Percentiles rank a stretch among this genome's conserved stretches.
Conservation (phyloP, 2,888 invertebrate species). For the Metacarcinus magister region DNA sequence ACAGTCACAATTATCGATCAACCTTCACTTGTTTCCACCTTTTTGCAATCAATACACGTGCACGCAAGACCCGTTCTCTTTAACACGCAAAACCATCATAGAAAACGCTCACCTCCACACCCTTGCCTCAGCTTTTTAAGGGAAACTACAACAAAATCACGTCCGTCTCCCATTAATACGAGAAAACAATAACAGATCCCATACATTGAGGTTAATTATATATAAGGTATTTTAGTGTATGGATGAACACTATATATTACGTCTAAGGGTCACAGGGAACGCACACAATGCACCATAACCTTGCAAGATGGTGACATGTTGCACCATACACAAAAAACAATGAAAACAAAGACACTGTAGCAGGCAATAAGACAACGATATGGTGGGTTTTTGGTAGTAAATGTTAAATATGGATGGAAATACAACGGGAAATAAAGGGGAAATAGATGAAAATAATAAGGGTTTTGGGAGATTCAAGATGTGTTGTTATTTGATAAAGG, state of each 20-base stretch:
- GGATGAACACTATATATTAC: too few relatives aligned
- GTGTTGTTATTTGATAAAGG: neutral
- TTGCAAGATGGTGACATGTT: neutral
- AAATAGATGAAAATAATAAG: neutral
- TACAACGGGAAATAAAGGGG: neutral
- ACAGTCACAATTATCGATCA: neutral
- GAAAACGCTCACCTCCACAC: conserved; percentile 52
- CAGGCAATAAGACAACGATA: neutral
- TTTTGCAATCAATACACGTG: conserved; percentile 55
- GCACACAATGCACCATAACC: neutral
- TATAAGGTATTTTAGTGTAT: too few relatives aligned
- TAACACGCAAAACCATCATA: neutral
- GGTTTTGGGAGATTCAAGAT: neutral
- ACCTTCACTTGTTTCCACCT: neutral
- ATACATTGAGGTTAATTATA: too few relatives aligned
- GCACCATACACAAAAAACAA: neutral
- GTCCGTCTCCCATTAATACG: neutral
- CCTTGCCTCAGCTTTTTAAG: neutral
- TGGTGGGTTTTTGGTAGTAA: neutral
- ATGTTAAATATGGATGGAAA: neutral
- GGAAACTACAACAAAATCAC: neutral
- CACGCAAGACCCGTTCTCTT: neutral
- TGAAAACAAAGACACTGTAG: neutral
- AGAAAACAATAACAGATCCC: neutral
- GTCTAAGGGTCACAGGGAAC: neutral